Conservation (phyloP, 2,888 invertebrate species). For the Oligia latruncula region DNA sequence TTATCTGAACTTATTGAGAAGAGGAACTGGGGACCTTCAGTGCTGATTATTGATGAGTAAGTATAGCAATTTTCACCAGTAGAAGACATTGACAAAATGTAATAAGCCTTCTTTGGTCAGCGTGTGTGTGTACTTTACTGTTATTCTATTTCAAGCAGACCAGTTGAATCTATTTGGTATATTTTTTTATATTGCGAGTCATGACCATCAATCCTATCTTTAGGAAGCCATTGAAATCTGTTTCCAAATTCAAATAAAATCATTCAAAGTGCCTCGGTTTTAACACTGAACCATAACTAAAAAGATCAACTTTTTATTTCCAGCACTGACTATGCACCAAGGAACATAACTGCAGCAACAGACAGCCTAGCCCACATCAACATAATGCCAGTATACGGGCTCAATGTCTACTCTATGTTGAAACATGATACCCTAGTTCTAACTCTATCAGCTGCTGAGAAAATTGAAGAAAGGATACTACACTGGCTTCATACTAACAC, state of each 20-base stretch:
- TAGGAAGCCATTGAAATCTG: neutral
- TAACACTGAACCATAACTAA: conserved; percentile 9
- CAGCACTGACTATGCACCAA: conserved; percentile 96
- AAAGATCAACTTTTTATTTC: conserved; percentile 2
- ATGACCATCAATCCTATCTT: neutral
- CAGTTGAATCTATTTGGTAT: neutral
- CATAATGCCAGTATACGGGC: conserved; percentile 98
- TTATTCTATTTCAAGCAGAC: neutral
- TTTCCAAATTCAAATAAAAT: neutral
- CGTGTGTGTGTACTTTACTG: no score
- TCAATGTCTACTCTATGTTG: conserved; percentile 99
- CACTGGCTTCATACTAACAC: conserved; percentile 92
- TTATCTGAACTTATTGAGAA: conserved; percentile 94
- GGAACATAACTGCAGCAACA: conserved; percentile 96
- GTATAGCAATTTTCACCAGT: conserved; percentile 71
- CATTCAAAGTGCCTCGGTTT: neutral
- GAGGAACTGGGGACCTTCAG: conserved; percentile 98
- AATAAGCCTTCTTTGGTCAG: neutral
- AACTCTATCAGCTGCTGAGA: conserved; percentile 95
- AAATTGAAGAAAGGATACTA: conserved; percentile 94
- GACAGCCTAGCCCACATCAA: conserved; percentile 95
- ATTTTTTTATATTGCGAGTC: neutral
- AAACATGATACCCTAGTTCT: conserved; percentile 98
- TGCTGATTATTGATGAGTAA: conserved; percentile 97
- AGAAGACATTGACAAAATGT: neutral